A percentile compares a stretch with the other conserved stretches of the same genome.
phyloP scores from a whole-genome alignment of 2,888 invertebrate genomes.

The Dryobota labecula region DNA sequence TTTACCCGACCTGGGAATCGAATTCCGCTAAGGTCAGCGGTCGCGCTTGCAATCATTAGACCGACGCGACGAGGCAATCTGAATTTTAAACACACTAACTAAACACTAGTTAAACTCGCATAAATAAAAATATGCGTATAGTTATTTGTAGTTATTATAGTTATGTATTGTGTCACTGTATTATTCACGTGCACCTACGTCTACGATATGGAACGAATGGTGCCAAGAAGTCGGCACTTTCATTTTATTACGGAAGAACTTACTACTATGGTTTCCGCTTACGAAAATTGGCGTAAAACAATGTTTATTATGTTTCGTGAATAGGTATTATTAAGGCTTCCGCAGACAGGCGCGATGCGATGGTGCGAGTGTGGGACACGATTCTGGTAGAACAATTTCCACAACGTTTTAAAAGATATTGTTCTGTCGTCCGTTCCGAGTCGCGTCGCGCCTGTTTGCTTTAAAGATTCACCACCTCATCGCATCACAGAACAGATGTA shows the following conservation, averaged over 20 bases:
- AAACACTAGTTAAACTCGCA: background rate
- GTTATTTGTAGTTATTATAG: too few species aligned
- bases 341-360: too few species aligned
- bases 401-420: too few species aligned
- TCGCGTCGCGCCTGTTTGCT: too few species aligned
- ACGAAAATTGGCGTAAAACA: constrained; percentile 31
- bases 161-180: background rate
- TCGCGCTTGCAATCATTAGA: background rate
- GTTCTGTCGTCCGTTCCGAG: too few species aligned
- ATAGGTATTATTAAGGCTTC: constrained; percentile 18
- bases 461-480: background rate
- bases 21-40: background rate
- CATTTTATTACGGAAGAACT: constrained; percentile 57
- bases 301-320: constrained; percentile 26
- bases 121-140: background rate
- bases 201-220: constrained; percentile 32
- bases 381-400: too few species aligned
- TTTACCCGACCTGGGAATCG: background rate
- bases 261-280: constrained; percentile 55
- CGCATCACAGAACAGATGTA: too few species aligned
- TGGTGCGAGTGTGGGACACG: too few species aligned
- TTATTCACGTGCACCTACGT: constrained; percentile 13
- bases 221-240: constrained; percentile 42
- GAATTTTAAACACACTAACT: background rate
- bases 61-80: background rate